Conservation (phyloP, 2,113 vertebrate species). For the Clarias macrocephalus region DNA sequence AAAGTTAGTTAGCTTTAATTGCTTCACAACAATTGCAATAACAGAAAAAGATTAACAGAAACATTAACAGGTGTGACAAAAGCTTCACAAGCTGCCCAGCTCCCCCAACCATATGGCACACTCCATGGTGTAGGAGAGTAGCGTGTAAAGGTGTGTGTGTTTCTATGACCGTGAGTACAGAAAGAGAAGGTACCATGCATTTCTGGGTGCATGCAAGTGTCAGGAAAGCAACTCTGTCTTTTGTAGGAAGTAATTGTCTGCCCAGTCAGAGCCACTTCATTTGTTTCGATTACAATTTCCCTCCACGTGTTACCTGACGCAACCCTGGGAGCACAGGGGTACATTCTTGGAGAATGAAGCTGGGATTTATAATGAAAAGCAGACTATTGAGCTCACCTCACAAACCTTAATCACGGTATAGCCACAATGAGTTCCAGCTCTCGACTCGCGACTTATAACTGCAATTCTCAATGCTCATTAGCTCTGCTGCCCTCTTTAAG, state of each 20-base stretch:
- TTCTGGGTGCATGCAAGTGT: background rate
- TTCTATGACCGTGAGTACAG: background rate
- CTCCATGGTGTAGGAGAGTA: background rate
- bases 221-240: slow-evolving; percentile 25
- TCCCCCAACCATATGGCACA: background rate
- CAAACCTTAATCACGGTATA: slow-evolving; percentile 34
- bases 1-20: background rate
- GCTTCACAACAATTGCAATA: background rate
- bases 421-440: slow-evolving; percentile 9
- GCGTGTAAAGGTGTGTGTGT: background rate
- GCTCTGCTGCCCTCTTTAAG: slow-evolving; percentile 2
- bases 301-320: slow-evolving; percentile 41
- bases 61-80: background rate
- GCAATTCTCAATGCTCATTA: slow-evolving; percentile 16
- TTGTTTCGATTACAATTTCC: slow-evolving; percentile 49
- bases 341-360: slow-evolving; percentile 50
- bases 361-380: slow-evolving; percentile 49
- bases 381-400: slow-evolving; percentile 35
- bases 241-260: slow-evolving; percentile 58
- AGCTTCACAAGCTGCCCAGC: background rate
- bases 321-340: slow-evolving; percentile 45
- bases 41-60: background rate
- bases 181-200: background rate
- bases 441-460: background rate
- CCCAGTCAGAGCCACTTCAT: slow-evolving; percentile 52